phyloP scores from a whole-genome alignment of 2,113 vertebrate species.

The Blennius ocellaris region DNA sequence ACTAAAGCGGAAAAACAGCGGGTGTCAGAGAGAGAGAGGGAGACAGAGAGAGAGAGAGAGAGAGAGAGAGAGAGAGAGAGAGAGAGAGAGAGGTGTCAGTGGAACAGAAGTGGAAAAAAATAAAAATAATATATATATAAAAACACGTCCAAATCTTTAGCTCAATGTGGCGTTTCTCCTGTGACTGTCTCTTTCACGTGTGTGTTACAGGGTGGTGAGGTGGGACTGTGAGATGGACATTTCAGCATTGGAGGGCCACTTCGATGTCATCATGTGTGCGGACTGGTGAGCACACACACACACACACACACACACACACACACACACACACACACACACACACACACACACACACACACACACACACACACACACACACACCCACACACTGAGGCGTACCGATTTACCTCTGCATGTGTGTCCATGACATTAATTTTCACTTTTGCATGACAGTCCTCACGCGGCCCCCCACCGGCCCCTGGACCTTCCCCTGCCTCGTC shows the following conservation, averaged over 20 bases:
- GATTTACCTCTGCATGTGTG: slow-evolving; percentile 78
- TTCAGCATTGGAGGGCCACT: slow-evolving; percentile 94
- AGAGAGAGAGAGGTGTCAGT: slow-evolving; percentile 5
- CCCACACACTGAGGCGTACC: slow-evolving; percentile 47
- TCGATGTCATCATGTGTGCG: slow-evolving; percentile 98
- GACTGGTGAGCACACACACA: slow-evolving; percentile 91
- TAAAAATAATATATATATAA: neutral
- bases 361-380: slow-evolving; percentile 30
- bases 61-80: too few species aligned
- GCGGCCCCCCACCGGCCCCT: slow-evolving; percentile 90
- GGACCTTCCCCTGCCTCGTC: slow-evolving; percentile 88
- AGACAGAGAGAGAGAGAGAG: slow-evolving; percentile 24
- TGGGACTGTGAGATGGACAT: slow-evolving; percentile 98
- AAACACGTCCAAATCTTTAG: slow-evolving; percentile 13
- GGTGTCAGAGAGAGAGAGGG: slow-evolving; percentile 46
- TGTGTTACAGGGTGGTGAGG: slow-evolving; percentile 89
- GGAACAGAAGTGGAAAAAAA: neutral
- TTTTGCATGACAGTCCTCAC: slow-evolving; percentile 90
- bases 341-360: slow-evolving; percentile 48
- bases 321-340: slow-evolving; percentile 24
- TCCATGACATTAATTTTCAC: slow-evolving; percentile 91
- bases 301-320: slow-evolving; percentile 50
- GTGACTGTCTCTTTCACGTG: slow-evolving; percentile 23
- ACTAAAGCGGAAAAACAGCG: slow-evolving; percentile 64
- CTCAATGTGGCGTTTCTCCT: slow-evolving; percentile 26